These are phyloP conservation scores for Perizoma flavofasciatum DNA, from an alignment of 2,888 invertebrate species.

Conservation along the genomic window DNA sequence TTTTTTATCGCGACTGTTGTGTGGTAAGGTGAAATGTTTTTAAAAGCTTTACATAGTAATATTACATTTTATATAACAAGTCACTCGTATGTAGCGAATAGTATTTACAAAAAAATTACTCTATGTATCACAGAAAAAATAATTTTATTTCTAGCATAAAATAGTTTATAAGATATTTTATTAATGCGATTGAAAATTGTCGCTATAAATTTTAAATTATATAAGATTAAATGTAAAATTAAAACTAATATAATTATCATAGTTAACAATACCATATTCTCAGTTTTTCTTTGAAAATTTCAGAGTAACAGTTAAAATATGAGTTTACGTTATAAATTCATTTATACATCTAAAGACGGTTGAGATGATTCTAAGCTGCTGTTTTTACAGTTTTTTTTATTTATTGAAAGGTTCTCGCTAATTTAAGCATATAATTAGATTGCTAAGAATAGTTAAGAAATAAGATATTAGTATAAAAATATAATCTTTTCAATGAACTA, in stretches of 20 bases:
- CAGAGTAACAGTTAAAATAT: conserved; percentile 13
- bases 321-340: conserved; percentile 26
- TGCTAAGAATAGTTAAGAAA: background rate
- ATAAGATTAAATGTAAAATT: conserved; percentile 4
- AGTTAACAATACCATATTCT: conserved; percentile 10
- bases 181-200: conserved; percentile 28
- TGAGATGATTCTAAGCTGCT: conserved; percentile 55
- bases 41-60: conserved; percentile 66
- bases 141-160: conserved; percentile 71
- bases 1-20: conserved; percentile 51
- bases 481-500: conserved; percentile 11
- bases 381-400: conserved; percentile 7
- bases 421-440: conserved; percentile 13
- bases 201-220: conserved; percentile 10
- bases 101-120: conserved; percentile 76
- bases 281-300: conserved; percentile 14
- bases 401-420: conserved; percentile 1
- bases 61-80: conserved; percentile 58
- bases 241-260: conserved; percentile 8
- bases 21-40: conserved; percentile 34
- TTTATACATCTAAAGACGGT: conserved; percentile 55
- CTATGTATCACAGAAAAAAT: conserved; percentile 84
- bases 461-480: conserved; percentile 20
- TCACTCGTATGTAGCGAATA: conserved; percentile 61
- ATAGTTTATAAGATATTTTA: conserved; percentile 53